These are phyloP conservation scores for Nothoprocta perdicaria DNA, from an alignment of 2,113 vertebrate species.

Conservation along the genomic window DNA sequence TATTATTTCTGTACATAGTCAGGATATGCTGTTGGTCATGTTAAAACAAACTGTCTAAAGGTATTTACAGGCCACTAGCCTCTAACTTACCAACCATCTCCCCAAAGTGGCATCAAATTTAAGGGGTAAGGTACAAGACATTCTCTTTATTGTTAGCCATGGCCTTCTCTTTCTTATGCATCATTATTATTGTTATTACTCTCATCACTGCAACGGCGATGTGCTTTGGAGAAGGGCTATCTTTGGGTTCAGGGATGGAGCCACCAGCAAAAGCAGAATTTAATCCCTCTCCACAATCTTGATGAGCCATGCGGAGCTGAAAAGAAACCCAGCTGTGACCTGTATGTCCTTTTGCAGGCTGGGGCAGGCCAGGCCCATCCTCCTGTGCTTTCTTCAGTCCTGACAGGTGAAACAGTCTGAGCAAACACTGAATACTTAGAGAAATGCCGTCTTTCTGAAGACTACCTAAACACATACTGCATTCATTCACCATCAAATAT, in stretches of 20 bases:
- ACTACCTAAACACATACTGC: accelerated
- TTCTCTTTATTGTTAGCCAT: background rate
- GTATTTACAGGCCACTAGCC: slow-evolving; percentile 30
- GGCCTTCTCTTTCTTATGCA: background rate
- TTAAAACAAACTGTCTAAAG: slow-evolving; percentile 44
- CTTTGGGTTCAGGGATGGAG: slow-evolving; percentile 11
- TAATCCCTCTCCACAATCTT: background rate
- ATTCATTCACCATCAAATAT: background rate
- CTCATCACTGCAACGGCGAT: background rate
- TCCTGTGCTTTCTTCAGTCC: background rate
- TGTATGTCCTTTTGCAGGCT: background rate
- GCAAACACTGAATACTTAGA: background rate
- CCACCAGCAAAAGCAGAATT: background rate
- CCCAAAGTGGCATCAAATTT: slow-evolving; percentile 32
- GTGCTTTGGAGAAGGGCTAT: slow-evolving; percentile 15
- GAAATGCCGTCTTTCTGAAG: background rate
- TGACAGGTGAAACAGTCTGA: background rate
- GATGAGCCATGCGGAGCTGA: background rate
- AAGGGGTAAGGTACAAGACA: background rate
- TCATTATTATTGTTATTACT: background rate
- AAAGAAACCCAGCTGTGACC: background rate
- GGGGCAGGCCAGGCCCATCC: background rate
- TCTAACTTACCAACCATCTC: slow-evolving; percentile 1
- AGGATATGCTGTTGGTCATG: slow-evolving; percentile 37
- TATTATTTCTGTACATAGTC: slow-evolving; percentile 32